phyloP scores from a whole-genome alignment of 2,113 vertebrate species.

The Asarcornis scutulata region DNA sequence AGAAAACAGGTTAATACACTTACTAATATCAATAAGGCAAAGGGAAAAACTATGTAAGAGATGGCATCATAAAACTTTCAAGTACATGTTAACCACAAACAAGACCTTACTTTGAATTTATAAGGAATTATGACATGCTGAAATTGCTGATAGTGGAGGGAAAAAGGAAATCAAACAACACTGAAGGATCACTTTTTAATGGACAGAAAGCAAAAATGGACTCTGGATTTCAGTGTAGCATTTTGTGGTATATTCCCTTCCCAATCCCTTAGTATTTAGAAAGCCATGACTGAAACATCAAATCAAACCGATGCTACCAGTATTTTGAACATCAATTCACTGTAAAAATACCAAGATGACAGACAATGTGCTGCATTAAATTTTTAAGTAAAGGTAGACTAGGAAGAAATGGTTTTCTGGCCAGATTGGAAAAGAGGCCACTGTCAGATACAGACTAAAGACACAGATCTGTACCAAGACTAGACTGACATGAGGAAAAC shows the following conservation, averaged over 20 bases:
- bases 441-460: background rate
- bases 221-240: background rate
- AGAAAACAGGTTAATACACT: background rate
- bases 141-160: background rate
- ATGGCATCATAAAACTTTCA: background rate
- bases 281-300: background rate
- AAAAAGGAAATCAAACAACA: background rate
- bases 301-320: background rate
- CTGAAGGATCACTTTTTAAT: background rate
- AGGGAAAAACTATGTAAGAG: background rate
- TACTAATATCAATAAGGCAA: background rate
- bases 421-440: background rate
- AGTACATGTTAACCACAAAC: background rate
- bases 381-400: background rate
- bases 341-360: background rate
- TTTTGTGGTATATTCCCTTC: background rate
- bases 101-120: background rate
- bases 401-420: background rate
- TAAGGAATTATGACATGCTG: background rate
- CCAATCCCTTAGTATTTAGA: background rate
- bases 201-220: background rate
- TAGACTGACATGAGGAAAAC: background rate
- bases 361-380: background rate
- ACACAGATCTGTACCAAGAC: background rate
- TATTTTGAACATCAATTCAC: background rate